phyloP scores from a whole-genome alignment of 2,113 vertebrate genomes.

The Pomatorhinus ruficollis region DNA sequence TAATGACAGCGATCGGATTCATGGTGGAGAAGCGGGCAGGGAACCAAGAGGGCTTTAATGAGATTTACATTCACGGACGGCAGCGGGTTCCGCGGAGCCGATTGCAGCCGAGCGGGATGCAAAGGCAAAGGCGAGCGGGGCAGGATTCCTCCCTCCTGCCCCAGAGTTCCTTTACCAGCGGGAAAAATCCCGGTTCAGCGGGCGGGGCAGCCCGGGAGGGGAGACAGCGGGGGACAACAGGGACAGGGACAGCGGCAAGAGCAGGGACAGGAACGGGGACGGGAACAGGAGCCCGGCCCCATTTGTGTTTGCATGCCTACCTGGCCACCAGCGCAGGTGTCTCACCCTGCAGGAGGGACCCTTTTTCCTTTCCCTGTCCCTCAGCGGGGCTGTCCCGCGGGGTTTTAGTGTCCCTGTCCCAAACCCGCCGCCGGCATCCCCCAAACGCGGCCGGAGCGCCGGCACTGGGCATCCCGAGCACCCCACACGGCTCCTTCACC shows the following conservation, averaged over 20 bases:
- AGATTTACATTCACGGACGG: not conserved
- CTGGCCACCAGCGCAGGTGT: fast-evolving
- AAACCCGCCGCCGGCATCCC: not conserved
- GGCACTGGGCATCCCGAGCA: not conserved
- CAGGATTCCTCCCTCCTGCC: not conserved
- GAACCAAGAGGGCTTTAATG: slow-evolving; percentile 41
- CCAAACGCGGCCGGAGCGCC: not conserved
- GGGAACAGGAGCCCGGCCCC: fast-evolving
- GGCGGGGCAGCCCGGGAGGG: not conserved
- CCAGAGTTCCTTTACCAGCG: not conserved
- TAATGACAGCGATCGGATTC: slow-evolving; percentile 51
- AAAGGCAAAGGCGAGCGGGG: not conserved
- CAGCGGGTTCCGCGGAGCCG: not conserved
- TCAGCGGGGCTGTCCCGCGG: not conserved
- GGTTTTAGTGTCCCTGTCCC: not conserved
- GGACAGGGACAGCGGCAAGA: fast-evolving
- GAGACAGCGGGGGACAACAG: not conserved
- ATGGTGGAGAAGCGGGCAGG: slow-evolving; percentile 23
- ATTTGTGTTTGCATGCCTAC: not conserved
- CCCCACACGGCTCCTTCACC: fast-evolving
- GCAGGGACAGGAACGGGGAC: fast-evolving
- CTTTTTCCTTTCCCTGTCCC: not conserved
- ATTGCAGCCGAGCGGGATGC: not conserved
- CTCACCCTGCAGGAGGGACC: no score
- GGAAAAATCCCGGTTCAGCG: not conserved